Conservation (phyloP, 2,797 vertebrate species). For the Dermochelys coriacea region DNA sequence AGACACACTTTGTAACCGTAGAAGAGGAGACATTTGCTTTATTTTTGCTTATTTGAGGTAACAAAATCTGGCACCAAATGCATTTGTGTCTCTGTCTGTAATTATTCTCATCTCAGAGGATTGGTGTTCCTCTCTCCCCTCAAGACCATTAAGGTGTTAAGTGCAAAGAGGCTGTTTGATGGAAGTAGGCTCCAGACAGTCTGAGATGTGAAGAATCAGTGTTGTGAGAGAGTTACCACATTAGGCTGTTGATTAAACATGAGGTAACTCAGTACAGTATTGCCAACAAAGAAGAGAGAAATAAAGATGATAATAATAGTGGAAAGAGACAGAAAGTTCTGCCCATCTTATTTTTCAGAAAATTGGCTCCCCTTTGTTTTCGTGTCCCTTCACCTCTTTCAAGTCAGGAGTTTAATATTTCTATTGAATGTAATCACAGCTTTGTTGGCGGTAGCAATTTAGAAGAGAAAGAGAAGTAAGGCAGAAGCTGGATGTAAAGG, state of each 20-base stretch:
- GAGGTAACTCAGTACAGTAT: conserved; percentile 54
- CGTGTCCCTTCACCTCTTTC: background rate
- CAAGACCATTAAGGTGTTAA: conserved; percentile 85
- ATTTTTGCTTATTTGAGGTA: conserved; percentile 83
- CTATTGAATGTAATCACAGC: background rate
- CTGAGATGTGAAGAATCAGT: conserved; percentile 78
- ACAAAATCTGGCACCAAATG: conserved; percentile 83
- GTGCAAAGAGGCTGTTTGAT: conserved; percentile 77
- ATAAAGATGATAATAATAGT: background rate
- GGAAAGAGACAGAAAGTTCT: conserved; percentile 9
- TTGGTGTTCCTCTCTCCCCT: conserved; percentile 72
- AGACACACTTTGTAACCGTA: conserved; percentile 72
- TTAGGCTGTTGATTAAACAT: conserved; percentile 81
- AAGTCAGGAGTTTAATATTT: conserved; percentile 44
- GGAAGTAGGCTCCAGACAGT: conserved; percentile 85
- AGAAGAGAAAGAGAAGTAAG: background rate
- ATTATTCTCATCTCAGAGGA: conserved; percentile 77
- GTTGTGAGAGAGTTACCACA: conserved; percentile 65
- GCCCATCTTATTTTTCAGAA: background rate
- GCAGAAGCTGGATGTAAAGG: background rate
- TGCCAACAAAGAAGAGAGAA: background rate
- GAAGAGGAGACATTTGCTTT: conserved; percentile 81
- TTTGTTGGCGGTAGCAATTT: conserved; percentile 8
- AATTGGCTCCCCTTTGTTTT: background rate
- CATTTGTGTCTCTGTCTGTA: conserved; percentile 81